Conservation (phyloP, 2,113 vertebrate species). For the Alethe castanea region DNA sequence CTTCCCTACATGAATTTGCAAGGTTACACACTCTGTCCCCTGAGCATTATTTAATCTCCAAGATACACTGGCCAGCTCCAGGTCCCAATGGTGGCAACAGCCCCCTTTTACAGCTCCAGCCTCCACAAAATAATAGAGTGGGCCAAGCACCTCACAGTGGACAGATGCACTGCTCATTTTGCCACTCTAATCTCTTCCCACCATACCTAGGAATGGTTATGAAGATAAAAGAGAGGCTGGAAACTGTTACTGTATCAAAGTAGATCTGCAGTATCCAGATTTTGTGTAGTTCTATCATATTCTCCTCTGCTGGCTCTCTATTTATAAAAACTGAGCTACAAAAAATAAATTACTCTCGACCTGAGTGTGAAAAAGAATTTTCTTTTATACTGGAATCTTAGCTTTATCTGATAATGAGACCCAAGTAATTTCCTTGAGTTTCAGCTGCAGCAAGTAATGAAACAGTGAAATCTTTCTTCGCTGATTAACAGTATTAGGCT, state of each 20-base stretch:
- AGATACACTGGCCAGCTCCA: fast-evolving
- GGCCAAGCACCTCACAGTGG: neutral
- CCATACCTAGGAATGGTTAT: neutral
- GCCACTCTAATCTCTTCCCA: slow-evolving; percentile 26
- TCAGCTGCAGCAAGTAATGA: slow-evolving; percentile 42
- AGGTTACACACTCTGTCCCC: neutral
- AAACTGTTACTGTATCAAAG: slow-evolving; percentile 26
- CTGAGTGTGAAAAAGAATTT: slow-evolving; percentile 33
- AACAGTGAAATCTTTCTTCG: slow-evolving; percentile 36
- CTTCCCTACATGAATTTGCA: neutral
- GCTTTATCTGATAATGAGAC: slow-evolving; percentile 61
- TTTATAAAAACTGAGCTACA: slow-evolving; percentile 30
- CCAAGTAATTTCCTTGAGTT: slow-evolving; percentile 54
- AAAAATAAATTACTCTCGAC: slow-evolving; percentile 51
- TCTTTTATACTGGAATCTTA: slow-evolving; percentile 44
- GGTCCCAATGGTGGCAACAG: neutral
- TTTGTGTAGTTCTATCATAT: neutral
- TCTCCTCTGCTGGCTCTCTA: neutral
- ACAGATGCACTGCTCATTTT: neutral
- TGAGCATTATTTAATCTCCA: neutral
- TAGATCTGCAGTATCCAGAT: neutral
- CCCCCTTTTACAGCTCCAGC: neutral
- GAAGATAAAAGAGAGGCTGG: slow-evolving; percentile 37
- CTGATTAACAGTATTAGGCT: slow-evolving; percentile 46
- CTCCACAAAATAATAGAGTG: neutral